These are phyloP conservation scores for Drosophila watanabei DNA, from an alignment of 1,140 invertebrate genomes.

Conservation along the genomic window DNA sequence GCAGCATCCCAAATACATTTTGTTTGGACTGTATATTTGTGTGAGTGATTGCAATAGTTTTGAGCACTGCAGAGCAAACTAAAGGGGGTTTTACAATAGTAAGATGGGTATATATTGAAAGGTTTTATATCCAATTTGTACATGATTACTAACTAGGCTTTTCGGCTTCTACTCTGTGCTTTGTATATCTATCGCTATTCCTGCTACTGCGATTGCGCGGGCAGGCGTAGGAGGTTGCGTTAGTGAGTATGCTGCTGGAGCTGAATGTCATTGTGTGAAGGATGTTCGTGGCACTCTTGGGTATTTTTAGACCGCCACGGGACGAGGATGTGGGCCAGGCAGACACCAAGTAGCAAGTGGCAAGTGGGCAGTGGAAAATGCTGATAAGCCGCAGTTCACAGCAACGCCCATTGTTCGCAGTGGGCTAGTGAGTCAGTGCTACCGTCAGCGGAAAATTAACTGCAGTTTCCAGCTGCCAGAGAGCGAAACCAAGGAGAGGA, in stretches of 20 bases:
- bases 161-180: conserved; percentile 26
- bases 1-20: neutral
- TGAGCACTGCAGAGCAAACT: no score
- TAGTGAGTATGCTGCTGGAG: conserved; percentile 23
- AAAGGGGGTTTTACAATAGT: neutral
- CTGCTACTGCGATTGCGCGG: conserved; percentile 66
- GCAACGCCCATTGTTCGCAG: conserved; percentile 53
- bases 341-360: conserved; percentile 8
- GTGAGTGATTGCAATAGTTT: neutral
- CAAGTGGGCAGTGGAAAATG: conserved; percentile 4
- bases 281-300: conserved; percentile 49
- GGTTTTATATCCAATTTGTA: conserved; percentile 23
- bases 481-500: neutral
- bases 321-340: conserved; percentile 32
- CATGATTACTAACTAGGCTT: conserved; percentile 28
- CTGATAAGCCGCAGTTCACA: conserved; percentile 53
- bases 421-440: conserved; percentile 23
- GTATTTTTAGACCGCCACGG: conserved; percentile 43
- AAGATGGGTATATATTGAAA: neutral
- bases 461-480: conserved; percentile 31
- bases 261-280: conserved; percentile 57
- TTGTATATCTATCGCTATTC: conserved; percentile 64
- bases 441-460: conserved; percentile 23
- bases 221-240: conserved; percentile 20
- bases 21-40: neutral